Conservation (phyloP, 2,113 vertebrate species). For the Glaucidium brasilianum region DNA sequence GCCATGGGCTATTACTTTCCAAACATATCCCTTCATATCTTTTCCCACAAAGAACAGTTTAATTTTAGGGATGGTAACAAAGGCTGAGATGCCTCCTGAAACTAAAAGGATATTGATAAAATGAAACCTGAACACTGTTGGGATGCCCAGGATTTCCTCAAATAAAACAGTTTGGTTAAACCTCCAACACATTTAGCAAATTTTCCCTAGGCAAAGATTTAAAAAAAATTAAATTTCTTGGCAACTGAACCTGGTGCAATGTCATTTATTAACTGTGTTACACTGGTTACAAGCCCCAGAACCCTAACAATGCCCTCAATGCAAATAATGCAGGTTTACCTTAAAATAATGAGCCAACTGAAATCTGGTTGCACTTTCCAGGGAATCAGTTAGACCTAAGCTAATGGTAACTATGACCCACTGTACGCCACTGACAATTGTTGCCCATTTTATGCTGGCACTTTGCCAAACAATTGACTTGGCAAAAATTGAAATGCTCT, state of each 20-base stretch:
- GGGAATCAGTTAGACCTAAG: background rate
- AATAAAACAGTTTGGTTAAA: background rate
- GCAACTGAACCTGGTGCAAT: background rate
- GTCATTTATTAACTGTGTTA: background rate
- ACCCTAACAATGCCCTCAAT: background rate
- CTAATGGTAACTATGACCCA: background rate
- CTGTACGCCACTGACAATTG: background rate
- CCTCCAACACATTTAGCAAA: background rate
- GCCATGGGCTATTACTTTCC: background rate
- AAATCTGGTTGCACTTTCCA: background rate
- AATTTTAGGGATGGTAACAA: background rate
- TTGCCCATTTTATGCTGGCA: background rate
- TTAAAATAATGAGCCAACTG: conserved; percentile 1
- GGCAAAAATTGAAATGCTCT: background rate
- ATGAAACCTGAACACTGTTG: background rate
- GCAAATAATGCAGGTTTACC: background rate
- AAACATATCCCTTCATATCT: background rate
- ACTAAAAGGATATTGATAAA: background rate
- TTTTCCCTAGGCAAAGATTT: background rate
- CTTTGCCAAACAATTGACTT: background rate
- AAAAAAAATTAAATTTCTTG: background rate
- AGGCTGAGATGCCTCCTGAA: background rate
- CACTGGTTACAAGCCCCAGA: background rate
- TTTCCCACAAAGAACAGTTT: background rate
- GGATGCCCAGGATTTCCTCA: background rate